A percentile compares a stretch with the other conserved stretches of the same genome.
Evolutionary conservation across 1,140 invertebrate species (phyloP).

Genomic region (Trichomalopsis sarcophagae): DNA sequence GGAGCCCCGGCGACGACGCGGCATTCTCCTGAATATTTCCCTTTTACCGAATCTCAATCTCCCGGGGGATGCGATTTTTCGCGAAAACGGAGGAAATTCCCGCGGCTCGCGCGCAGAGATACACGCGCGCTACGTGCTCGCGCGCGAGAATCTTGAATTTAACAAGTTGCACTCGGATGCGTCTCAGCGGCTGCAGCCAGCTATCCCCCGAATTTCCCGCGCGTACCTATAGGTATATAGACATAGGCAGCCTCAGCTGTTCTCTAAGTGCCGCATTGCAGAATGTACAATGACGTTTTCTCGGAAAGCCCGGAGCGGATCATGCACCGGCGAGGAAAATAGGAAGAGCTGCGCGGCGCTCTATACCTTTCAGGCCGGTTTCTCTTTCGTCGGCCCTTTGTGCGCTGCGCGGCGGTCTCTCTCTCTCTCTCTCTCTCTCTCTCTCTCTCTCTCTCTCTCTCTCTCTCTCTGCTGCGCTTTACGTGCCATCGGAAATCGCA

Average conservation of each 20-base stretch:
- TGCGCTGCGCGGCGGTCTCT: not conserved
- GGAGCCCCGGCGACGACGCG: no score
- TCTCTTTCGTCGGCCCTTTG: constrained; percentile 19
- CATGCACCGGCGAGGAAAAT: not conserved
- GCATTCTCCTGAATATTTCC: constrained; percentile 32
- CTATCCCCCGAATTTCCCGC: not conserved
- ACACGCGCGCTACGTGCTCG: not conserved
- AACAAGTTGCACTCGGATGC: constrained; percentile 21
- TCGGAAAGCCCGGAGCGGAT: constrained; percentile 24
- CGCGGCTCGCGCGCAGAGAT: not conserved
- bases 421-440: not conserved
- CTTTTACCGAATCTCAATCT: constrained; percentile 15
- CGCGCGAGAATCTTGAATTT: constrained; percentile 16
- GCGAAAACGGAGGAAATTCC: constrained; percentile 4
- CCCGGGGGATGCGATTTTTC: constrained; percentile 29
- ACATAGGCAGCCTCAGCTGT: not conserved
- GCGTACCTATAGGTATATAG: not conserved
- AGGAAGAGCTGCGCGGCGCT: not conserved
- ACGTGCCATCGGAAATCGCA: constrained; percentile 46
- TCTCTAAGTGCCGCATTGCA: not conserved
- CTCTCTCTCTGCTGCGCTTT: not conserved
- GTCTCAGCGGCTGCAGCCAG: not conserved
- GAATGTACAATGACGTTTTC: constrained; percentile 12
- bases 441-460: not conserved
- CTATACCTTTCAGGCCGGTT: constrained; percentile 10